Conservation (phyloP, 2,113 vertebrate species). For the Sakesphorus luctuosus region DNA sequence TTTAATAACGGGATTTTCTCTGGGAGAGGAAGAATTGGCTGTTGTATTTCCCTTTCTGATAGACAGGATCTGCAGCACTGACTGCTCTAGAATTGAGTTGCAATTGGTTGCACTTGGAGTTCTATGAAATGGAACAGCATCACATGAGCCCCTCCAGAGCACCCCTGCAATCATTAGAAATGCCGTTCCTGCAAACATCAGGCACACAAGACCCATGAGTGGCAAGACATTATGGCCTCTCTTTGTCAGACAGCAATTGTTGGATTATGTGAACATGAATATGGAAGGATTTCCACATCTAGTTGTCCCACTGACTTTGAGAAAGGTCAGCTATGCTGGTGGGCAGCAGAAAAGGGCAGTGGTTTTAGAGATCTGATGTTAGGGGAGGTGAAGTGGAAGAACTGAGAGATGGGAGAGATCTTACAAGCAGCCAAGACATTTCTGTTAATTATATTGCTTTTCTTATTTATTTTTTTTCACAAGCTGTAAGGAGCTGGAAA, state of each 20-base stretch:
- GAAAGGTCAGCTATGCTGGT: neutral
- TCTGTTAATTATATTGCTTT: conserved; percentile 25
- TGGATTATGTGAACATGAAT: neutral
- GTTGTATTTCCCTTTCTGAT: neutral
- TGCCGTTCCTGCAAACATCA: neutral
- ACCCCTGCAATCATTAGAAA: neutral
- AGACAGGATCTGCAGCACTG: neutral
- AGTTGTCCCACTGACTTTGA: neutral
- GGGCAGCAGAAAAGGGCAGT: neutral
- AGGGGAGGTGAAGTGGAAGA: neutral
- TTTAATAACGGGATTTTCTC: neutral
- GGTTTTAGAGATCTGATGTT: neutral
- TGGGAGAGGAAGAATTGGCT: neutral
- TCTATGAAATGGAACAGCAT: neutral
- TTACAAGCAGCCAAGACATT: neutral
- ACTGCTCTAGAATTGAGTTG: neutral
- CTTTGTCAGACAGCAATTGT: neutral
- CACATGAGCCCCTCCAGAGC: neutral
- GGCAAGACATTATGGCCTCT: neutral
- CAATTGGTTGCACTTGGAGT: neutral
- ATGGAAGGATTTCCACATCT: neutral
- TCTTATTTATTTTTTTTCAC: neutral
- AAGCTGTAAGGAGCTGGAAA: neutral
- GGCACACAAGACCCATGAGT: neutral
- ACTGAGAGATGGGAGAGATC: neutral